Conservation (phyloP, 2,888 invertebrate species). For the Hedychridium roseum region DNA sequence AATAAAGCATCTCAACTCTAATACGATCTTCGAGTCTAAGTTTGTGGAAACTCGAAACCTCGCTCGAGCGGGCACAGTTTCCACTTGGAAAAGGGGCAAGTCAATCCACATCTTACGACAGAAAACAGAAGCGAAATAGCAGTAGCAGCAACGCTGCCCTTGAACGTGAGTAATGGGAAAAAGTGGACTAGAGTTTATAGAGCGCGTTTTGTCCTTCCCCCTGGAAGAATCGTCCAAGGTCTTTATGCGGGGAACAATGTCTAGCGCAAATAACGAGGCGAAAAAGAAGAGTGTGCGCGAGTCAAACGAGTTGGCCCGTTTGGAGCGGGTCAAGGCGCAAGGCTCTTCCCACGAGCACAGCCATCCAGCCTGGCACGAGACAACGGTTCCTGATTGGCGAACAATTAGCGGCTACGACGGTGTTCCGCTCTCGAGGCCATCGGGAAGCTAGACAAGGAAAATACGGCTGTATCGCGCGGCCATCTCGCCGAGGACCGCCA, state of each 20-base stretch:
- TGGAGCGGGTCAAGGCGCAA: too few species aligned
- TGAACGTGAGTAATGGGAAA: constrained; percentile 3
- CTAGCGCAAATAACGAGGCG: constrained; percentile 19
- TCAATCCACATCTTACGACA: neutral
- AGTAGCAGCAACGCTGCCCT: neutral
- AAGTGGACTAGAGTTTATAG: constrained; percentile 33
- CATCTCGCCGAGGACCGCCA: too few species aligned
- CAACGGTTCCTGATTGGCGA: constrained; percentile 36
- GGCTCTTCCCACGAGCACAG: constrained; percentile 33
- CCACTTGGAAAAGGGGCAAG: neutral
- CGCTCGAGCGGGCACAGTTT: neutral
- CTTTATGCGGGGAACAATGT: constrained; percentile 34
- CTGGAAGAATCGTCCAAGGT: too few species aligned
- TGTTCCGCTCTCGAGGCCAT: constrained; percentile 15
- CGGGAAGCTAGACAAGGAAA: constrained; percentile 29
- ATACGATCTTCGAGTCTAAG: constrained; percentile 21
- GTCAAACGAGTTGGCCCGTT: too few species aligned
- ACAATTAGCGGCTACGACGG: constrained; percentile 35
- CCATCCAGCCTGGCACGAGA: neutral
- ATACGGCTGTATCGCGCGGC: constrained; percentile 34
- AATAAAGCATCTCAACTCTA: constrained; percentile 29
- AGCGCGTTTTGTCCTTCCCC: too few species aligned
- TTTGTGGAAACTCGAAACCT: constrained; percentile 16
- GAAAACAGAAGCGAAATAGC: neutral
- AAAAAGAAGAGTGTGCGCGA: constrained; percentile 16